Evolutionary conservation across 1,140 invertebrate genomes (phyloP).

Genomic region (Dufourea novaeangliae): DNA sequence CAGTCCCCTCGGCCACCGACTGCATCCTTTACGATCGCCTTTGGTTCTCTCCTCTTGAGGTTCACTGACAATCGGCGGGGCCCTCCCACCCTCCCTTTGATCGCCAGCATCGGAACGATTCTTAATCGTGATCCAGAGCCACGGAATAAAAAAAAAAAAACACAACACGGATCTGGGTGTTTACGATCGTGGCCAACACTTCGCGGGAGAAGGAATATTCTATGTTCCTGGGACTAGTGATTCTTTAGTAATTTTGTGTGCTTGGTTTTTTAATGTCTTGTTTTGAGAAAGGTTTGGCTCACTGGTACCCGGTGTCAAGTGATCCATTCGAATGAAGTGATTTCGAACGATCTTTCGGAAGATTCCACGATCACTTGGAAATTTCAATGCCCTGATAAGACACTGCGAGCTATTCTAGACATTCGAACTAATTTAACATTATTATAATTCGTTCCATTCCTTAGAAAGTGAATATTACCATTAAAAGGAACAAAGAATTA

Average conservation of each 20-base stretch:
- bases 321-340: too few relatives aligned
- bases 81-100: neutral
- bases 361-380: too few relatives aligned
- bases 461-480: too few relatives aligned
- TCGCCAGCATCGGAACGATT: neutral
- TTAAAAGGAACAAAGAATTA: too few relatives aligned
- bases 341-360: too few relatives aligned
- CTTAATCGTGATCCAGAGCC: neutral
- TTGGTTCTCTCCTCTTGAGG: neutral
- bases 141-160: neutral
- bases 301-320: too few relatives aligned
- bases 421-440: too few relatives aligned
- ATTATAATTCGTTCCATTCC: too few relatives aligned
- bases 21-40: slow-evolving; percentile 34
- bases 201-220: neutral
- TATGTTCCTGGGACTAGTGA: neutral
- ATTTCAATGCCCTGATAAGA: too few relatives aligned
- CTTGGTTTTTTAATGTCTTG: neutral
- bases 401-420: too few relatives aligned
- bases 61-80: slow-evolving; percentile 1
- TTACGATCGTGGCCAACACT: neutral
- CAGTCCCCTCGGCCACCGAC: neutral
- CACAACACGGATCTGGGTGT: neutral
- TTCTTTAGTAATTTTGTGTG: neutral
- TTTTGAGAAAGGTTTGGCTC: too few relatives aligned